Evolutionary conservation across 35 echinoderm and acorn worm species (phyloP).

Genomic region (Holothuria glaberrima): DNA sequence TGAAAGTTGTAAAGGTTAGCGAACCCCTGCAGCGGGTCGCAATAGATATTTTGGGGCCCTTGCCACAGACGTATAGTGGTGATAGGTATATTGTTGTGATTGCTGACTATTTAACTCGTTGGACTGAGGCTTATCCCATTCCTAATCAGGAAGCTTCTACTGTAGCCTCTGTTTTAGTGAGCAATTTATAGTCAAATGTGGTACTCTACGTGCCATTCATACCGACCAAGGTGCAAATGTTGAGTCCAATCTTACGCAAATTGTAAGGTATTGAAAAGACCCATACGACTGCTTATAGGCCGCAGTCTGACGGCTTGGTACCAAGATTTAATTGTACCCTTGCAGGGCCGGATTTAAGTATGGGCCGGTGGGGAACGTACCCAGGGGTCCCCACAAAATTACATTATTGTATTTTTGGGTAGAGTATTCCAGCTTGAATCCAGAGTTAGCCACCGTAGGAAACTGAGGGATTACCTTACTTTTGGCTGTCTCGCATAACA

Average conservation of each 20-base stretch:
- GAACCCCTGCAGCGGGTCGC: slow-evolving; percentile 37
- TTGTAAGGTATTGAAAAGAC: slow-evolving; percentile 6
- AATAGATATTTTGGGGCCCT: slow-evolving; percentile 52
- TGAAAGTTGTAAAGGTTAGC: background rate
- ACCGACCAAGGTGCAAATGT: slow-evolving; percentile 19
- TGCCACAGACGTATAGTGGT: slow-evolving; percentile 51
- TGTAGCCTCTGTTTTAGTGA: slow-evolving; percentile 31
- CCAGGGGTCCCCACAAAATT: too few species aligned
- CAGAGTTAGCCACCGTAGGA: too few species aligned
- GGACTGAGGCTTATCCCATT: slow-evolving; percentile 30
- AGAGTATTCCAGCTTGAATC: too few species aligned
- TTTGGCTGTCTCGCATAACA: too few species aligned
- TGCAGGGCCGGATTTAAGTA: too few species aligned
- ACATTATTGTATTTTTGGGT: too few species aligned
- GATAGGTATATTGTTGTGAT: slow-evolving; percentile 54
- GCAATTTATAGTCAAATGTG: slow-evolving; percentile 24
- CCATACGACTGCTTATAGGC: background rate
- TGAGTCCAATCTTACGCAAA: slow-evolving; percentile 17
- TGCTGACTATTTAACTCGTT: slow-evolving; percentile 56
- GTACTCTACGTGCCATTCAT: background rate
- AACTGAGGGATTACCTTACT: too few species aligned
- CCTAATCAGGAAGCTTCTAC: slow-evolving; percentile 44
- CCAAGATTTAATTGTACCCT: slow-evolving; percentile 38
- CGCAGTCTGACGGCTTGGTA: slow-evolving; percentile 10
- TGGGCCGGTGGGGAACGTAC: too few species aligned